These are phyloP conservation scores for Thymelicus acteon DNA, from an alignment of 2,888 invertebrate species.

Conservation along the genomic window DNA sequence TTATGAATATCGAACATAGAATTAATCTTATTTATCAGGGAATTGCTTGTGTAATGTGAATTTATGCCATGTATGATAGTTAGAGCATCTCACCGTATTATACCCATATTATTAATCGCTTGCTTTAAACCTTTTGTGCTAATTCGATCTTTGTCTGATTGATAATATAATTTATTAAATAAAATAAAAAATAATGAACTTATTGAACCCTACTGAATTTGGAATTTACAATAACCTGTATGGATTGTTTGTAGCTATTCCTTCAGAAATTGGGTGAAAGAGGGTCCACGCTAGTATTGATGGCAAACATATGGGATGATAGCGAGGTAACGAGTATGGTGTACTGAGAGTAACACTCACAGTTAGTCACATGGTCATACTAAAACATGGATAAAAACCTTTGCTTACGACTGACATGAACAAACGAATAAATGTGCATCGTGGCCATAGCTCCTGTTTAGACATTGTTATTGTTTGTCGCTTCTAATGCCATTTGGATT, in stretches of 20 bases:
- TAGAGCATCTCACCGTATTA: no score
- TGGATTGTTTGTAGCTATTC: conserved; percentile 70
- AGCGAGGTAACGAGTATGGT: conserved; percentile 65
- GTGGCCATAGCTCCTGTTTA: no score
- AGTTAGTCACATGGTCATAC: conserved; percentile 18
- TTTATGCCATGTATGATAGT: not conserved
- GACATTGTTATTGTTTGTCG: not conserved
- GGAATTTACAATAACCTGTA: not conserved
- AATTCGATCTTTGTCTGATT: no score
- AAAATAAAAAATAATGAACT: no score
- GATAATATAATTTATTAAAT: no score
- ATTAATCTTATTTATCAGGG: not conserved
- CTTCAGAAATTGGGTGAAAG: conserved; percentile 81
- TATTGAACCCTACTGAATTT: not conserved
- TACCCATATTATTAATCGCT: no score
- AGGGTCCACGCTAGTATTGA: conserved; percentile 79
- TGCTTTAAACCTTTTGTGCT: no score
- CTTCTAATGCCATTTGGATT: conserved; percentile 60
- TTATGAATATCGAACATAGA: not conserved
- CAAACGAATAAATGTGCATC: no score
- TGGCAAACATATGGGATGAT: conserved; percentile 73
- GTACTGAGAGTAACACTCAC: conserved; percentile 14
- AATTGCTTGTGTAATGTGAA: not conserved
- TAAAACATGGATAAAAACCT: conserved; percentile 11
- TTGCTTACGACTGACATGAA: no score